Conservation (phyloP, 1,140 invertebrate genomes). For the Cydia splendana region DNA sequence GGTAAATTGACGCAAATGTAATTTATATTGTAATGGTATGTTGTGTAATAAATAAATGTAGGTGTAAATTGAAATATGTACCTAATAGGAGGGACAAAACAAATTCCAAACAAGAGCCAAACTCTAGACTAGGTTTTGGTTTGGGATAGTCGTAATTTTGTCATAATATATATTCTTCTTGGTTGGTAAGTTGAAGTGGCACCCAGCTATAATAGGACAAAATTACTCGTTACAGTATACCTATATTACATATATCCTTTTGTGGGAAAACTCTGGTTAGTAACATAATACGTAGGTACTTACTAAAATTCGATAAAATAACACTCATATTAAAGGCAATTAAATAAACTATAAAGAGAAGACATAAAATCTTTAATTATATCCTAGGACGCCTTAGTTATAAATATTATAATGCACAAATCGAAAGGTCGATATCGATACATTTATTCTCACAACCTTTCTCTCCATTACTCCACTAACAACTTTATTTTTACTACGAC, state of each 20-base stretch:
- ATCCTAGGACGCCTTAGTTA: background rate
- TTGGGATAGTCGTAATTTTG: too few species aligned
- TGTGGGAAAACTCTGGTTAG: background rate
- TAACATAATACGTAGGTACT: slow-evolving; percentile 2
- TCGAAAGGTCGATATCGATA: background rate
- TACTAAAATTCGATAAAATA: background rate
- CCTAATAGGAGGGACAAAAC: too few species aligned
- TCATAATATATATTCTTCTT: too few species aligned
- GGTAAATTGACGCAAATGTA: too few species aligned
- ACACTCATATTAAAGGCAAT: background rate
- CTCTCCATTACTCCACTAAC: background rate
- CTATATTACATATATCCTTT: background rate
- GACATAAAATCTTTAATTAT: background rate
- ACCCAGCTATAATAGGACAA: background rate
- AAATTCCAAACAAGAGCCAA: too few species aligned
- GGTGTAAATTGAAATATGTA: too few species aligned
- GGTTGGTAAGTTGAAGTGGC: too few species aligned
- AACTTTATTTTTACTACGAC: background rate
- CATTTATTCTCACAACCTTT: background rate
- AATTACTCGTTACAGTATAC: background rate
- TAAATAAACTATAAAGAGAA: background rate
- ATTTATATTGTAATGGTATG: too few species aligned
- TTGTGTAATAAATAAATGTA: too few species aligned
- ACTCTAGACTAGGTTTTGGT: too few species aligned
- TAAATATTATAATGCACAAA: background rate